Evolutionary conservation across 2,797 vertebrate species (phyloP).

Genomic region (Pogoniulus pusillus): DNA sequence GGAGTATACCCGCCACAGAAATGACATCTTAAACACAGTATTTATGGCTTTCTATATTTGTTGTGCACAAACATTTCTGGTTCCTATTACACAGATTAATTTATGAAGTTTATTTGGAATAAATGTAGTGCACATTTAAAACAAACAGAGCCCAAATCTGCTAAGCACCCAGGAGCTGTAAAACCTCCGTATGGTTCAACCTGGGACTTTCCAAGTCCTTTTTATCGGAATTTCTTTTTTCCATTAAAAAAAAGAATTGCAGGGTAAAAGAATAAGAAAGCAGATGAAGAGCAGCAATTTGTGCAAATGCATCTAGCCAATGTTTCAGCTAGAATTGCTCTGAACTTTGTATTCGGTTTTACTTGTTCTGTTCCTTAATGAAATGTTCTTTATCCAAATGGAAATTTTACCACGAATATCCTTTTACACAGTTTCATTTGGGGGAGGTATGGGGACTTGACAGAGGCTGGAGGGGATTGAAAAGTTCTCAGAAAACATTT

Average conservation of each 20-base stretch:
- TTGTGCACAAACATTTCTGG: constrained; percentile 47
- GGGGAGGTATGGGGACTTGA: constrained; percentile 31
- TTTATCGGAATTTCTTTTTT: constrained; percentile 15
- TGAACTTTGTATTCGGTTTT: constrained; percentile 11
- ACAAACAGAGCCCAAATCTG: constrained; percentile 13
- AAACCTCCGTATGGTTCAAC: constrained; percentile 9
- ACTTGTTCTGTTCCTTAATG: constrained; percentile 15
- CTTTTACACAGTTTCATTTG: constrained; percentile 44
- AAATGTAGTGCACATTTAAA: constrained; percentile 15
- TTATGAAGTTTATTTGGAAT: constrained; percentile 54
- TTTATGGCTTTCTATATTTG: constrained; percentile 43
- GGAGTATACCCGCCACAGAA: constrained; percentile 35
- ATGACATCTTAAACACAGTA: neutral
- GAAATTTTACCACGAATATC: constrained; percentile 60
- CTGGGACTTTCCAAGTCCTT: neutral
- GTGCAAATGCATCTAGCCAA: neutral
- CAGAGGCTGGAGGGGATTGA: constrained; percentile 34
- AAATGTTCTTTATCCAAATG: constrained; percentile 49
- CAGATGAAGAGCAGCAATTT: constrained; percentile 11
- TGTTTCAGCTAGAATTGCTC: neutral
- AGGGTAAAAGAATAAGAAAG: neutral
- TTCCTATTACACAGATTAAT: constrained; percentile 21
- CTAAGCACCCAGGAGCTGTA: constrained; percentile 12
- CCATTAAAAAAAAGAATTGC: neutral
- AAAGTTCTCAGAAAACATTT: constrained; percentile 51